phyloP scores from a whole-genome alignment of 2,888 invertebrate genomes.

The Poecilus cupreus region DNA sequence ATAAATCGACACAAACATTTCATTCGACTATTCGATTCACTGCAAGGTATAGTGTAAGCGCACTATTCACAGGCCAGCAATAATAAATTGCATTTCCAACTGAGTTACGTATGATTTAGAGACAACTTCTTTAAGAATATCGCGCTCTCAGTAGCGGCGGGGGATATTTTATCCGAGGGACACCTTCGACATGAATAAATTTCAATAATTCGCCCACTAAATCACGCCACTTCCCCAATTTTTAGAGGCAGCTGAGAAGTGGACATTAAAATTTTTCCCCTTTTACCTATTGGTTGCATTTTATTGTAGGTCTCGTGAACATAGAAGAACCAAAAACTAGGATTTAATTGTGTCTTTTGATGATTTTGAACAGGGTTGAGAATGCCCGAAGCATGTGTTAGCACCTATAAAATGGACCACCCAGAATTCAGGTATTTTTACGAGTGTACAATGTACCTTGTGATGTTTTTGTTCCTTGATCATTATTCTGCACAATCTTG shows the following conservation, averaged over 20 bases:
- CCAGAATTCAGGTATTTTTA: slow-evolving; percentile 43
- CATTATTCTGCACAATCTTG: slow-evolving; percentile 39
- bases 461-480: slow-evolving; percentile 25
- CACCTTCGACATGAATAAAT: background rate
- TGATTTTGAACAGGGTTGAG: slow-evolving; percentile 5
- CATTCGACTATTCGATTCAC: slow-evolving; percentile 16
- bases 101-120: slow-evolving; percentile 44
- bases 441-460: background rate
- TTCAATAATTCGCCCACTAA: background rate
- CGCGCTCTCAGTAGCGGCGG: background rate
- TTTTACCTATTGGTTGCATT: background rate
- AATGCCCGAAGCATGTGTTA: slow-evolving; percentile 31
- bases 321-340: slow-evolving; percentile 4
- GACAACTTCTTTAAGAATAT: slow-evolving; percentile 30
- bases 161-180: slow-evolving; percentile 6
- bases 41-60: slow-evolving; percentile 12
- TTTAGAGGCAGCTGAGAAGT: too few relatives aligned
- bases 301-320: background rate
- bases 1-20: slow-evolving; percentile 46
- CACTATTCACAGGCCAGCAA: slow-evolving; percentile 14
- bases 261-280: background rate
- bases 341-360: slow-evolving; percentile 36
- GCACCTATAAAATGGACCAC: slow-evolving; percentile 47
- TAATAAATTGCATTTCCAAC: slow-evolving; percentile 43
- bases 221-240: background rate